Evolutionary conservation across 1,140 invertebrate genomes (phyloP), one percentile per base, ranked within the genome.

Genomic region (Megathymus violae): DNA sequence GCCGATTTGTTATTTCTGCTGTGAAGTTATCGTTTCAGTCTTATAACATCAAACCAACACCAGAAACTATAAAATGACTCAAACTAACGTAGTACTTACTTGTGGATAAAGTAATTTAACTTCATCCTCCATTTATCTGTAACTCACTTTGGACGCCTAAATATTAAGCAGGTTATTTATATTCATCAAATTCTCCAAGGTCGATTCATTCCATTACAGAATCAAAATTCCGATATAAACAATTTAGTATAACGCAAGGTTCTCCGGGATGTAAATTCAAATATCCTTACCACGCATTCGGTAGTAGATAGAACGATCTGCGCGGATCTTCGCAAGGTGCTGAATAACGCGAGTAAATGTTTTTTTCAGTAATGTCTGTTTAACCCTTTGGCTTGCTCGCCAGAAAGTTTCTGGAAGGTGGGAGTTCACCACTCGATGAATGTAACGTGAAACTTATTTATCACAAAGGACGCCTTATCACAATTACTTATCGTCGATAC

Each of bases 181-280:
- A 58, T 58, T 46, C 40, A 58, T 34, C 15, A 31, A 31, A 34
- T 41, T 31, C 38, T 46, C 22, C n/a, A 19, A 25, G 54, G 54
- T 46, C n/a, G 4, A 25, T 1, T 46, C 41, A 46, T 58, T 58
- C 19, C 54, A 46, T 58, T 58, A 58, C 22, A 43, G 46, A 58
- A 58, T 58, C 40, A 44, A 58, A 58, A 34, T 46, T 46, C 41
- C 25, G 15, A 19, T 46, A 46, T 58, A 58, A 46, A 58, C 54
- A 58, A 58, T 58, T 58, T 58, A 46, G 41, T 46, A 17, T 43
- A 44, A 13, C 9, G 19, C 9, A 14, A 43, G 40, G 22, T 31
- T 41, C 25, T 58, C 7, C 22, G 36, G 19, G 31, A 58, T 40
- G 54, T 58, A 41, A 58, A 58, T 58, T 58, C 41, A 36, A 46